Evolutionary conservation across 2,888 invertebrate species (phyloP).

Genomic region (Aelia acuminata): DNA sequence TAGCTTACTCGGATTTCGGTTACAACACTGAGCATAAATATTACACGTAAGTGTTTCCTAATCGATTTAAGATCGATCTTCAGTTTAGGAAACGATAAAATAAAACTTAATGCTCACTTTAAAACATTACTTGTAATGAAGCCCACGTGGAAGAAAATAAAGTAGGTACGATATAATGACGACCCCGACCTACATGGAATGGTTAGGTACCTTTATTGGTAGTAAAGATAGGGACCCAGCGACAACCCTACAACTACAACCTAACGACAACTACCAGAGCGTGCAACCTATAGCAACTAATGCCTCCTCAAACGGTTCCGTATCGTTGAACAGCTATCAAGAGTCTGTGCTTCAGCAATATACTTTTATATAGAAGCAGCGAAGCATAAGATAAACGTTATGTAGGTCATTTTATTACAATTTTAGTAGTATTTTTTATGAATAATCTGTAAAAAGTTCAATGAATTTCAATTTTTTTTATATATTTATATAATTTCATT

Average conservation of each 20-base stretch:
- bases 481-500: too few relatives aligned
- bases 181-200: neutral
- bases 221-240: neutral
- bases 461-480: too few relatives aligned
- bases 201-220: conserved; percentile 23
- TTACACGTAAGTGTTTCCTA: neutral
- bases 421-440: too few relatives aligned
- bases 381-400: too few relatives aligned
- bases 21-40: too few relatives aligned
- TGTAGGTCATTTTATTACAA: too few relatives aligned
- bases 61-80: neutral
- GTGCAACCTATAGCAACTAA: neutral
- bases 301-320: neutral
- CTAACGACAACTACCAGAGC: neutral
- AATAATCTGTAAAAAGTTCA: too few relatives aligned
- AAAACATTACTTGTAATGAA: neutral
- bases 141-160: neutral
- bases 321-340: neutral
- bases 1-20: too few relatives aligned
- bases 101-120: neutral
- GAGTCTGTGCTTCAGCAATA: neutral
- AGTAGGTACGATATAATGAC: neutral
- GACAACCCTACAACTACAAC: neutral
- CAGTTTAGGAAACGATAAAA: neutral
- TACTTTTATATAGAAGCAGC: neutral